phyloP scores from a whole-genome alignment of 2,888 invertebrate genomes.

The Trisateles emortualis region DNA sequence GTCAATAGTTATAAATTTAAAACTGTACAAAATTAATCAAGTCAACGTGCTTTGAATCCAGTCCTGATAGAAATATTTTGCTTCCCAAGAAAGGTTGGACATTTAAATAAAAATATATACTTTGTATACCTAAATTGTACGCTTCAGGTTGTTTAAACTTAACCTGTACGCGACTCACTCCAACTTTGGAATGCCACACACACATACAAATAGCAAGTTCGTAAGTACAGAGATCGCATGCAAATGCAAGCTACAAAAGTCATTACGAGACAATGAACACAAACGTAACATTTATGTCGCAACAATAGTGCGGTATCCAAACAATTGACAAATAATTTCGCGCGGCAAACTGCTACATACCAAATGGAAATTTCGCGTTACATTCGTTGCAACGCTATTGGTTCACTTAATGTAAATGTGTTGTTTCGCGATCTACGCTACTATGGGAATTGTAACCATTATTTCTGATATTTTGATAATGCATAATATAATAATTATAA shows the following conservation, averaged over 20 bases:
- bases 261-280: slow-evolving; percentile 61
- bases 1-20: too few species aligned
- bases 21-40: too few species aligned
- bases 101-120: too few species aligned
- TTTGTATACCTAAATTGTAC: too few species aligned
- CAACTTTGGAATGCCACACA: not conserved
- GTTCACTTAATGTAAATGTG: slow-evolving; percentile 70
- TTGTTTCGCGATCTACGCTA: slow-evolving; percentile 52
- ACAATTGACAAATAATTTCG: slow-evolving; percentile 75
- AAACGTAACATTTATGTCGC: slow-evolving; percentile 61
- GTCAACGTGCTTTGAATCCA: too few species aligned
- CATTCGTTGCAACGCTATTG: slow-evolving; percentile 61
- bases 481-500: too few species aligned
- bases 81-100: too few species aligned
- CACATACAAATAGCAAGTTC: slow-evolving; percentile 5
- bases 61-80: too few species aligned
- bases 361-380: slow-evolving; percentile 74
- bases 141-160: too few species aligned
- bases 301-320: slow-evolving; percentile 66
- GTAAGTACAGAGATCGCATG: slow-evolving; percentile 14
- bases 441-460: slow-evolving; percentile 21
- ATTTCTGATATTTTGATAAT: slow-evolving; percentile 31
- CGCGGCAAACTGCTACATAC: slow-evolving; percentile 66
- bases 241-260: slow-evolving; percentile 53
- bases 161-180: not conserved